phyloP scores from a whole-genome alignment of 1,140 invertebrate genomes.

The Achroia grisella region DNA sequence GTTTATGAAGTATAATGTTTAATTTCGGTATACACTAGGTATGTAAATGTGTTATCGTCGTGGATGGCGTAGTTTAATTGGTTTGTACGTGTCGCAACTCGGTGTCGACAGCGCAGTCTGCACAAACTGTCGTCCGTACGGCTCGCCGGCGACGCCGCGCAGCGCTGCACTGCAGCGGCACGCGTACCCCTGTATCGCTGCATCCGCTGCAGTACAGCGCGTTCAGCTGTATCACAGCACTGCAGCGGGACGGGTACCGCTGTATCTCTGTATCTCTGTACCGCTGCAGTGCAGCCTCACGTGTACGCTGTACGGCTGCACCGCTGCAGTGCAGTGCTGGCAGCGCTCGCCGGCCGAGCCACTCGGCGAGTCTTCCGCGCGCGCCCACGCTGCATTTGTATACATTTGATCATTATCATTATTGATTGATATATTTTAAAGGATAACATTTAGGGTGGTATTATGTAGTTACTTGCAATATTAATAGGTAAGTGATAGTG shows the following conservation, averaged over 20 bases:
- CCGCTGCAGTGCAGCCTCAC: slow-evolving; percentile 1
- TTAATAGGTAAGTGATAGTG: slow-evolving; percentile 41
- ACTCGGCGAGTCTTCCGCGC: slow-evolving; percentile 23
- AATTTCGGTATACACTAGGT: slow-evolving; percentile 36
- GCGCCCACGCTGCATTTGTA: slow-evolving; percentile 30
- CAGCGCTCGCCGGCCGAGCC: not conserved
- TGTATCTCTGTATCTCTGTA: too few species aligned
- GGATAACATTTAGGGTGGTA: slow-evolving; percentile 45
- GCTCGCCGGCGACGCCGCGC: slow-evolving; percentile 27
- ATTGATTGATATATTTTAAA: slow-evolving; percentile 42
- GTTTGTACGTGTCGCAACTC: not conserved
- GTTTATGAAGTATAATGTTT: slow-evolving; percentile 18
- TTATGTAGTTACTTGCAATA: slow-evolving; percentile 53
- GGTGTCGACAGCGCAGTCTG: slow-evolving; percentile 22
- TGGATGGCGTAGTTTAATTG: slow-evolving; percentile 10
- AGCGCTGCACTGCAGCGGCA: slow-evolving; percentile 1
- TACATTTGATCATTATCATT: slow-evolving; percentile 32
- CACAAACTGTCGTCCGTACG: slow-evolving; percentile 42
- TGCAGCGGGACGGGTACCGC: too few species aligned
- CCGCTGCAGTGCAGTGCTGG: slow-evolving; percentile 29
- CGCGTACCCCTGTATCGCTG: too few species aligned
- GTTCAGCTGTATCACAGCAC: too few species aligned
- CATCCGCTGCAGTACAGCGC: slow-evolving; percentile 32
- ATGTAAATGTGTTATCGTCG: slow-evolving; percentile 19
- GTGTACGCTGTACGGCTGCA: slow-evolving; percentile 13